phyloP scores from a whole-genome alignment of 2,888 invertebrate genomes.

The Rhagonycha lutea region DNA sequence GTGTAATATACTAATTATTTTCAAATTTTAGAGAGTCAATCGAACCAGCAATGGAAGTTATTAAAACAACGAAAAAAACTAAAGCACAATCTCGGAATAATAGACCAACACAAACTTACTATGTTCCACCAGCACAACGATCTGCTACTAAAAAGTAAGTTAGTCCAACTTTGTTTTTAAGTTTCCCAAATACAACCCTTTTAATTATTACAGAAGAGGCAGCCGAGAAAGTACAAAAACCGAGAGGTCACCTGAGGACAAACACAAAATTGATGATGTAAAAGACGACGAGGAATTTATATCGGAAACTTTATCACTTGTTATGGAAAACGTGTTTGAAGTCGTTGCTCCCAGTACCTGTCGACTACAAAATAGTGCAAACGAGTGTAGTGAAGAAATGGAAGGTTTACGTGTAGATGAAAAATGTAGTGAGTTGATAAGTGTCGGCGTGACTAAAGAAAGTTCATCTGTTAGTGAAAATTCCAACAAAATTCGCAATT shows the following conservation, averaged over 20 bases:
- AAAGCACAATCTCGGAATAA: conserved; percentile 9
- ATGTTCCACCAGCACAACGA: conserved; percentile 53
- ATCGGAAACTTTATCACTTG: background rate
- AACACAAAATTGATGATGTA: background rate
- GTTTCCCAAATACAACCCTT: background rate
- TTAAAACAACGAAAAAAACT: conserved; percentile 8
- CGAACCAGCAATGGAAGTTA: background rate
- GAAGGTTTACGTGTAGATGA: background rate
- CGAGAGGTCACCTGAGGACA: background rate
- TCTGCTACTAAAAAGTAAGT: conserved; percentile 12
- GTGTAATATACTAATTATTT: background rate
- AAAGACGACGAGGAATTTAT: background rate
- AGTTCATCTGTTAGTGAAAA: background rate
- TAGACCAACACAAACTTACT: conserved; percentile 50
- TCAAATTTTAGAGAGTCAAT: background rate
- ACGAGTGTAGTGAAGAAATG: background rate
- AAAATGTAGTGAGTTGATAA: background rate
- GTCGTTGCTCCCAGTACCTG: background rate
- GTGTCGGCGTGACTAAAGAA: background rate
- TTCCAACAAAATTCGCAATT: background rate
- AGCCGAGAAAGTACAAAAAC: background rate
- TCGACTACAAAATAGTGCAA: background rate
- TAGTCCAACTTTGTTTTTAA: background rate
- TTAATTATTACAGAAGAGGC: background rate
- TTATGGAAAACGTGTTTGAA: background rate